These are phyloP conservation scores for Lasioglossum morio DNA, from an alignment of 2,888 invertebrate species.

Conservation along the genomic window DNA sequence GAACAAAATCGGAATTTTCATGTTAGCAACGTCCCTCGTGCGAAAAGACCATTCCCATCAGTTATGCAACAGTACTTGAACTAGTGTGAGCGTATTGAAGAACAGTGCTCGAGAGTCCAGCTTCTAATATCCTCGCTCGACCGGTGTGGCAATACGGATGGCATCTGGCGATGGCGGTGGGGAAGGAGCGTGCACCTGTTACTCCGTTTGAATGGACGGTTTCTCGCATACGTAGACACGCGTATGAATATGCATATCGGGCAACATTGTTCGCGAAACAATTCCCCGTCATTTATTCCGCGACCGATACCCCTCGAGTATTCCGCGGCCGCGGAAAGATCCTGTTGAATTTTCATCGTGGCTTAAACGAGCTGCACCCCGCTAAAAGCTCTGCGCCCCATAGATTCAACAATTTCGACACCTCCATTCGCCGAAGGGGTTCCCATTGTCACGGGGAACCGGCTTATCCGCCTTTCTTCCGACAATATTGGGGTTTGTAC, in stretches of 20 bases:
- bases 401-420: conserved; percentile 32
- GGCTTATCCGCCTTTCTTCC: conserved; percentile 56
- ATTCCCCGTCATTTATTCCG: conserved; percentile 17
- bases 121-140: conserved; percentile 27
- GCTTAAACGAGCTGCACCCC: conserved; percentile 18
- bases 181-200: conserved; percentile 55
- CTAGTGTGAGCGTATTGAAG: not conserved
- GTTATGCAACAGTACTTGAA: not conserved
- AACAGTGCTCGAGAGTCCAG: not conserved
- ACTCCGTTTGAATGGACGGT: conserved; percentile 46
- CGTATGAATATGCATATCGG: conserved; percentile 41
- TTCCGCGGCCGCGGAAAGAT: not conserved
- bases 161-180: conserved; percentile 21
- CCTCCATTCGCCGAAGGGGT: conserved; percentile 24
- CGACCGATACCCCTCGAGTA: not conserved
- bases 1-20: not conserved
- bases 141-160: conserved; percentile 35
- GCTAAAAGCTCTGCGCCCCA: not conserved
- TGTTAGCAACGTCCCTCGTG: not conserved
- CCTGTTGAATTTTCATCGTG: not conserved
- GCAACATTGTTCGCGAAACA: conserved; percentile 18
- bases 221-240: conserved; percentile 26
- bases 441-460: conserved; percentile 24
- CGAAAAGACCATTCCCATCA: not conserved
- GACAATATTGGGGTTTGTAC: conserved; percentile 66